Evolutionary conservation across 2,888 invertebrate genomes (phyloP).

Genomic region (Malthinus flaveolus): DNA sequence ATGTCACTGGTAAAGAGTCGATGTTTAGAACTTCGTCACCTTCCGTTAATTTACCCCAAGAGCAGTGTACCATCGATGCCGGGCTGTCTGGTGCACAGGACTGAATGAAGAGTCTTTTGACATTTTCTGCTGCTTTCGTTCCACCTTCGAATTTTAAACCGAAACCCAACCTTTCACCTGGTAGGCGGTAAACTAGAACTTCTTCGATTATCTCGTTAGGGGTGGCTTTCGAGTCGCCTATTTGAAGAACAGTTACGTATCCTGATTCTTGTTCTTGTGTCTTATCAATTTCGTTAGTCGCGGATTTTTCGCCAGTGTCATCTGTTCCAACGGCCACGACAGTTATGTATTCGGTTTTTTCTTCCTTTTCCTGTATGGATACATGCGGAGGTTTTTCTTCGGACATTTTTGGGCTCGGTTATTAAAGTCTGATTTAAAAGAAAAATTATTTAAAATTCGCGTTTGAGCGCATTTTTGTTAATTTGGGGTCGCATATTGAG

Average conservation of each 20-base stretch:
- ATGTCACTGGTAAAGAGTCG: conserved; percentile 76
- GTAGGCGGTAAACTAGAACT: conserved; percentile 80
- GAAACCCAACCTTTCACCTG: conserved; percentile 88
- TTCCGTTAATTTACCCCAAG: conserved; percentile 82
- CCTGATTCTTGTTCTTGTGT: conserved; percentile 45
- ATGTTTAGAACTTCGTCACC: conserved; percentile 90
- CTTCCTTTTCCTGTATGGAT: background rate
- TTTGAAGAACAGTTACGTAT: conserved; percentile 65
- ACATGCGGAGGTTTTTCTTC: background rate
- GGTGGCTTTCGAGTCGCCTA: conserved; percentile 54
- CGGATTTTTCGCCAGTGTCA: conserved; percentile 18
- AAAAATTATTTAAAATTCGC: too few relatives aligned
- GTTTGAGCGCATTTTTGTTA: too few relatives aligned
- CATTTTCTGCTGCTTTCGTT: conserved; percentile 77
- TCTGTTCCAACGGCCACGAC: conserved; percentile 54
- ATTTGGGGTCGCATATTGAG: conserved; percentile 27
- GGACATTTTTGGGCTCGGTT: background rate
- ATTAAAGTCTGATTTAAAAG: too few relatives aligned
- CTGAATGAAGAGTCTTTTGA: conserved; percentile 82
- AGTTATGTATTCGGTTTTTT: conserved; percentile 1
- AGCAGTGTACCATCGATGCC: conserved; percentile 78
- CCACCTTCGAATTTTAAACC: conserved; percentile 92
- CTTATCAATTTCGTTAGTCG: conserved; percentile 29
- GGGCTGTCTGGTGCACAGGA: conserved; percentile 88
- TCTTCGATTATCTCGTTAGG: conserved; percentile 64